Evolutionary conservation across 53 echinoderm and acorn worm species (phyloP), one percentile per base, ranked within the genome.

Genomic region (Pentamera pediparva): DNA sequence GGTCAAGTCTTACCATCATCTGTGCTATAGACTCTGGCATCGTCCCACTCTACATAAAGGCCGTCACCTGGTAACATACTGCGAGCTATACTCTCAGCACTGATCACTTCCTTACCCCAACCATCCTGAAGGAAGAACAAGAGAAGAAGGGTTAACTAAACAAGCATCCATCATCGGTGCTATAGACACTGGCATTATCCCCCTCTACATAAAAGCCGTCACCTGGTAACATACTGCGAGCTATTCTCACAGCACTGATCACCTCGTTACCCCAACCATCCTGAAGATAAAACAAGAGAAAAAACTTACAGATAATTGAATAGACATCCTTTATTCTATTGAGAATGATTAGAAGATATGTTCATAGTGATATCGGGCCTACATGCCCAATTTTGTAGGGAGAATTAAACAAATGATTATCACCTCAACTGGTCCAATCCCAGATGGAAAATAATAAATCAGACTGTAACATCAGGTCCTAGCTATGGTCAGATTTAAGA

Each of bases 161-260:
- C n/a, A n/a, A 35, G 61, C 70, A 67, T 87, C 95, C 95, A 58
- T 95, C 95, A 79, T 95, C 95, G 19, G 95, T 91, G 48, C 95
- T 91, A 65, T 95, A 95, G 32, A 95, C 84, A 70, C 95, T 95
- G 3, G 90, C 90, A 59, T 95, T 90, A 65, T 95, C 95, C 11
- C 90, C 95, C 53, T 95, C 95, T 4, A 91, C 95, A 38, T 95
- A 95, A 35, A 90, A 80, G 1, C 95, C 95, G 69, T 95, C 95
- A 39, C 95, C 95, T 0, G 90, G 90, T 37, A 95, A 71, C 62
- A 75, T 85, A 50, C 95, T 95, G 15, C 95, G 85, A 43, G 79
- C 61, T 29, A 91, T 82, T 50, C 90, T 91, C 35, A 90, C 95
- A 37, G 76, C 64, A 57, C 95, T 95, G 20, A 95, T 82, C 15